phyloP scores from a whole-genome alignment of 23 tunicate genomes.

The Halocynthia aurantium region DNA sequence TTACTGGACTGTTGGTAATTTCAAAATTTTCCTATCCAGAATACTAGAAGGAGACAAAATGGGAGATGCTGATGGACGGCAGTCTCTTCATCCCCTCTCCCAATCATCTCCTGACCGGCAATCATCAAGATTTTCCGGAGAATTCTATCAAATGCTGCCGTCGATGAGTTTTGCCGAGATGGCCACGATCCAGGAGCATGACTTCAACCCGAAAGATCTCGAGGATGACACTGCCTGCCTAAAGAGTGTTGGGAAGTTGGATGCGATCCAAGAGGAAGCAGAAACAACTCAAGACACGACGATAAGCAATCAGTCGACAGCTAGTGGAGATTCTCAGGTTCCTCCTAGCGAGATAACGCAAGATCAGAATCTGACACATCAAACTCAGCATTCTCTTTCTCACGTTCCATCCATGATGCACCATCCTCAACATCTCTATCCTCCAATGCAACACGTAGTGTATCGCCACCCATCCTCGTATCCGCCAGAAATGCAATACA shows the following conservation, averaged over 20 bases:
- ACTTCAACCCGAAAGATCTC: slow-evolving; percentile 23
- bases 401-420: background rate
- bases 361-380: background rate
- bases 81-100: slow-evolving; percentile 17
- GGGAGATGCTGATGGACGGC: slow-evolving; percentile 15
- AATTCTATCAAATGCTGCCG: slow-evolving; percentile 56
- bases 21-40: background rate
- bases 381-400: background rate
- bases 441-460: slow-evolving; percentile 8
- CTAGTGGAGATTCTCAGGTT: slow-evolving; percentile 22
- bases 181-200: slow-evolving; percentile 51
- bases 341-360: slow-evolving; percentile 8
- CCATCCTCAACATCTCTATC: slow-evolving; percentile 10
- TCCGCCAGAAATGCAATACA: background rate
- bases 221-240: background rate
- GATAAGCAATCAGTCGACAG: slow-evolving; percentile 2
- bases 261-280: slow-evolving; percentile 7
- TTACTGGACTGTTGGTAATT: no score
- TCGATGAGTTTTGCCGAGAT: slow-evolving; percentile 59
- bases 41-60: background rate
- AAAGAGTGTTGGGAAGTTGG: background rate
- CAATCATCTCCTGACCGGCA: slow-evolving; percentile 35
- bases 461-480: slow-evolving; percentile 5
- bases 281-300: slow-evolving; percentile 22
- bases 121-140: slow-evolving; percentile 36